Conservation (phyloP, 1,140 invertebrate species). For the Drosophila kikkawai region DNA sequence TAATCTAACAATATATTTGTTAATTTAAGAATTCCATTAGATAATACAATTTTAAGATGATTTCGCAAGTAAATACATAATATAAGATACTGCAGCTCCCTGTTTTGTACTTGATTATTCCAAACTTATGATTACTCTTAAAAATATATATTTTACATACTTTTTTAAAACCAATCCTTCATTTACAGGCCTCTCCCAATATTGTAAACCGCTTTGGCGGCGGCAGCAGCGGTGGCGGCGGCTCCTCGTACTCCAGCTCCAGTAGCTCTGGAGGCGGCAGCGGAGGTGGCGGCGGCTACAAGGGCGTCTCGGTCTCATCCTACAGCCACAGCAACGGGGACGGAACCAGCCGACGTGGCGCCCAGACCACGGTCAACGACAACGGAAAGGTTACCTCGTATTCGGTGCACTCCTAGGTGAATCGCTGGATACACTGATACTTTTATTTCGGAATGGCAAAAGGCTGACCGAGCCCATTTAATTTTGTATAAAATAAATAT, state of each 20-base stretch:
- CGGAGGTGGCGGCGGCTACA: constrained; percentile 85
- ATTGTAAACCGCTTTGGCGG: constrained; percentile 86
- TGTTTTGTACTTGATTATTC: background rate
- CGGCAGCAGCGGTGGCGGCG: constrained; percentile 84
- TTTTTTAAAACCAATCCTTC: background rate
- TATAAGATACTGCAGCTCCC: too few relatives aligned
- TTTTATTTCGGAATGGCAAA: background rate
- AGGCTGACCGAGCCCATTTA: constrained; percentile 13
- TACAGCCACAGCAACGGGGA: constrained; percentile 88
- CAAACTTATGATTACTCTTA: background rate
- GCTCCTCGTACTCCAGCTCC: constrained; percentile 77
- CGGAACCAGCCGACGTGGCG: constrained; percentile 86
- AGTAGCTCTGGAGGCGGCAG: constrained; percentile 82
- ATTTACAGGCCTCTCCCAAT: constrained; percentile 87
- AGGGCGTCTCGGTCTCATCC: constrained; percentile 88
- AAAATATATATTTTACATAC: too few relatives aligned
- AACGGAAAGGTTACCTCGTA: constrained; percentile 89
- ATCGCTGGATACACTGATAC: background rate
- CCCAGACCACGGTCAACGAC: constrained; percentile 89
- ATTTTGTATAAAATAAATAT: constrained; percentile 43
- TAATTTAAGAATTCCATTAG: too few relatives aligned
- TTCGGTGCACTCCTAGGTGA: constrained; percentile 85
- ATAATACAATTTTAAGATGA: too few relatives aligned
- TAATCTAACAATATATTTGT: too few relatives aligned
- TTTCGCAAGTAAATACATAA: too few relatives aligned